Conservation (phyloP, 2,888 invertebrate species). For the Baccha elongata region DNA sequence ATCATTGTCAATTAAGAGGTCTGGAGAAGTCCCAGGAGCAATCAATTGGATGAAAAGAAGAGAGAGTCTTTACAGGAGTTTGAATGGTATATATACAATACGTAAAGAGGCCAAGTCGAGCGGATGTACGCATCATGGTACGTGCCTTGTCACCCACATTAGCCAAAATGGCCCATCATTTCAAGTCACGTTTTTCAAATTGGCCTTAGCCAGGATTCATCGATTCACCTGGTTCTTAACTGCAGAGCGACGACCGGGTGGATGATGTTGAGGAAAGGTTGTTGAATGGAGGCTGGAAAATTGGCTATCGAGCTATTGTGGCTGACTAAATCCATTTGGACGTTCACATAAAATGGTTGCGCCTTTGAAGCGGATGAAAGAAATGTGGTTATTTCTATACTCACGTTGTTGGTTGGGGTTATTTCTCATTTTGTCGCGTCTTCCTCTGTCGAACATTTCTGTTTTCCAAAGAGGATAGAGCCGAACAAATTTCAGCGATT, state of each 20-base stretch:
- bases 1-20: conserved; percentile 72
- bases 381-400: conserved; percentile 68
- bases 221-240: conserved; percentile 64
- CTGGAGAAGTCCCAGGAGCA: conserved; percentile 46
- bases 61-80: conserved; percentile 14
- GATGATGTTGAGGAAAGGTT: not conserved
- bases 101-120: conserved; percentile 24
- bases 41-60: conserved; percentile 40
- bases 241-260: not conserved
- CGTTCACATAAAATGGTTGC: conserved; percentile 41
- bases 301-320: conserved; percentile 52
- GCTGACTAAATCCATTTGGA: conserved; percentile 57
- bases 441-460: not conserved
- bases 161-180: conserved; percentile 71
- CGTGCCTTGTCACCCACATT: conserved; percentile 73
- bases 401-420: conserved; percentile 24
- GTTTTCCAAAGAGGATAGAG: conserved; percentile 33
- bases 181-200: conserved; percentile 73
- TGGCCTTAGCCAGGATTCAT: conserved; percentile 68
- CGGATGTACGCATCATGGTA: conserved; percentile 72
- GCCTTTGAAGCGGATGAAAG: conserved; percentile 31
- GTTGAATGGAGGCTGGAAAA: conserved; percentile 34
- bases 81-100: conserved; percentile 13
- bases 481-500: conserved; percentile 64
- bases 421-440: conserved; percentile 1